Base-by-base conservation (phyloP, 1,140 invertebrate genomes). In the Drosophila parabipectinata region DNA sequence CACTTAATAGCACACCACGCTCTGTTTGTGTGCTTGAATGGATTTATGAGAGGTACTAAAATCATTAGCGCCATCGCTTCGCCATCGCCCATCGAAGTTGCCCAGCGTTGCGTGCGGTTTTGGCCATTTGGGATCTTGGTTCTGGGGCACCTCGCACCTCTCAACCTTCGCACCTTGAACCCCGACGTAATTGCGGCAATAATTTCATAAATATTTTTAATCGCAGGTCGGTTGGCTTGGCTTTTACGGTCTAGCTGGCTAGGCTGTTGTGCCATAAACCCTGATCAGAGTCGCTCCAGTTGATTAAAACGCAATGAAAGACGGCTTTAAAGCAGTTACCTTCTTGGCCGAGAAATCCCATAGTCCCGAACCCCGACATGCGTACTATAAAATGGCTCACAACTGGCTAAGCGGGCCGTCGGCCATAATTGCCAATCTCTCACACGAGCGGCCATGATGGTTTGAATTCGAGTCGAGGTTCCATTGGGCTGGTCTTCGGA, bases 41-140 rank as follows among this genome's bases (percentile, higher is more conserved):
- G 76, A 87, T 87, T 87, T 87, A 87, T 87, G 85, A 60, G 79
- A 75, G 63, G 72, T 73, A 83, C 83, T 87, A 87, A 87, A 87
- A 63, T 88, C 83, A 87, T 87, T 87, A 87, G 83, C 84, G 79
- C 75, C 75, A 72, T 62, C 60, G 79, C 58, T 68, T 61, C 66
- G 71, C 66, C 66, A 56, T 44, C 14, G 44, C 18, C 44, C 54
- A 59, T 58, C 57, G 72, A 60, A 67, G 66, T 44, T 51, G 45
- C 14, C 56, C 26, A 50, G 34, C 47, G 48, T 78, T 78, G 83
- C 83, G 83, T 87, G 83, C 14, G 44, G 58, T 50, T 69, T 77
- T 54, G 74, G 48, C 45, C 48, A 48, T 47, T 30, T 28, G 26
- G 26, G 26, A 1, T 28, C 26, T 12, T 26, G 26, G n/a, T 28